These are phyloP conservation scores for Ammospiza nelsoni DNA, from an alignment of 2,113 vertebrate genomes.

Conservation along the genomic window DNA sequence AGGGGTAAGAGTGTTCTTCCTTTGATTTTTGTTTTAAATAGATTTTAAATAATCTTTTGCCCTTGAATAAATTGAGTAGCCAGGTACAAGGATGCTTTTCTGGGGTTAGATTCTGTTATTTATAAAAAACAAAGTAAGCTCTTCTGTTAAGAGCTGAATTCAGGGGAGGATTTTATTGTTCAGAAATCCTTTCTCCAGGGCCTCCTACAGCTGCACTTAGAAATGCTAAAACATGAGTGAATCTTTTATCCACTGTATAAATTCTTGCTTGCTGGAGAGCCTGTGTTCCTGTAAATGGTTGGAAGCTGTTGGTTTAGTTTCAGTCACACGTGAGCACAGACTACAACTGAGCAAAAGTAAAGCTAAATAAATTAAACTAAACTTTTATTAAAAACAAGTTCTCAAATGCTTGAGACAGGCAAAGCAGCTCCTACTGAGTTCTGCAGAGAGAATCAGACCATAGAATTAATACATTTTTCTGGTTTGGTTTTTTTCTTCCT, in stretches of 20 bases:
- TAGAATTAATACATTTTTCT: not conserved
- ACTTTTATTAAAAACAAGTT: not conserved
- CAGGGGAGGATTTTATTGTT: not conserved
- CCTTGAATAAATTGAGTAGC: not conserved
- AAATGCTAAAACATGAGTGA: not conserved
- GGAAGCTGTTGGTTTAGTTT: not conserved
- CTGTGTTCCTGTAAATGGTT: not conserved
- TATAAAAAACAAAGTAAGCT: not conserved
- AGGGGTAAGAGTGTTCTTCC: not conserved
- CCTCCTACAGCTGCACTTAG: not conserved
- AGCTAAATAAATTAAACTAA: not conserved
- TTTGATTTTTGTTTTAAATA: not conserved
- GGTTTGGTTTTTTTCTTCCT: not conserved
- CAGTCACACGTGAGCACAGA: not conserved
- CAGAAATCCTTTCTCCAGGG: not conserved
- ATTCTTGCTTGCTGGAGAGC: not conserved
- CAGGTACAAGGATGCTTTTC: not conserved
- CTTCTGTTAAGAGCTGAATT: not conserved
- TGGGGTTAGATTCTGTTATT: not conserved
- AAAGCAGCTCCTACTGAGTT: not conserved
- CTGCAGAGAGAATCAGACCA: not conserved
- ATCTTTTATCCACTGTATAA: not conserved
- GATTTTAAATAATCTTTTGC: not conserved
- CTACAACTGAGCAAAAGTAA: not conserved
- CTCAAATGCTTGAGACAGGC: not conserved